Conservation (phyloP, 2,113 vertebrate species). For the Chaenogobius annularis region DNA sequence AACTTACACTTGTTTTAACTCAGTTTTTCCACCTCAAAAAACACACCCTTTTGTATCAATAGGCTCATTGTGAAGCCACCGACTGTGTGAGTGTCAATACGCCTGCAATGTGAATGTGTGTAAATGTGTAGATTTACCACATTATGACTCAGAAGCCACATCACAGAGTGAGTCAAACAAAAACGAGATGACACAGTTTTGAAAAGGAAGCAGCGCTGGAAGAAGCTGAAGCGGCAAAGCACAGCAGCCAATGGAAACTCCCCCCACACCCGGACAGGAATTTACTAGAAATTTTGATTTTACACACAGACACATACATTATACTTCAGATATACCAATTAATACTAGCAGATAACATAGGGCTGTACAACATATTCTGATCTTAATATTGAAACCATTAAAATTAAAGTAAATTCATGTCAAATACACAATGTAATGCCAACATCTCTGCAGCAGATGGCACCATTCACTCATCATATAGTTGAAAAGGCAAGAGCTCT, state of each 20-base stretch:
- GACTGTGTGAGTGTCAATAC: conserved; percentile 25
- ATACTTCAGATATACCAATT: not conserved
- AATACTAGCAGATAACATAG: not conserved
- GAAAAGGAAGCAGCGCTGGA: conserved; percentile 72
- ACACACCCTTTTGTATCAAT: conserved; percentile 18
- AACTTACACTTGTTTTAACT: conserved; percentile 19
- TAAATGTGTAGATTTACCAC: conserved; percentile 68
- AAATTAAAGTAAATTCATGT: not conserved
- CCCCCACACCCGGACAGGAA: conserved; percentile 59
- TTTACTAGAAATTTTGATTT: conserved; percentile 17
- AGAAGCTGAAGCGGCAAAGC: conserved; percentile 60
- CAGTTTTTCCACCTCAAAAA: conserved; percentile 13
- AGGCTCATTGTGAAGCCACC: conserved; percentile 21
- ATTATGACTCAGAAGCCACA: conserved; percentile 73
- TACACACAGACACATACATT: not conserved
- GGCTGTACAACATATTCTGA: not conserved
- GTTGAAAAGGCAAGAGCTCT: not conserved
- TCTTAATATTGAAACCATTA: not conserved
- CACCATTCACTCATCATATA: conserved; percentile 21
- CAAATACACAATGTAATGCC: conserved; percentile 25
- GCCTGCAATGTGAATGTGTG: conserved; percentile 17
- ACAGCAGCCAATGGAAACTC: conserved; percentile 48
- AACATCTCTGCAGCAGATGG: conserved; percentile 49
- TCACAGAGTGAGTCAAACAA: conserved; percentile 65
- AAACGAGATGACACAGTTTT: conserved; percentile 74